Evolutionary conservation across 1,140 invertebrate species (phyloP).

Genomic region (Drosophila oshimai): DNA sequence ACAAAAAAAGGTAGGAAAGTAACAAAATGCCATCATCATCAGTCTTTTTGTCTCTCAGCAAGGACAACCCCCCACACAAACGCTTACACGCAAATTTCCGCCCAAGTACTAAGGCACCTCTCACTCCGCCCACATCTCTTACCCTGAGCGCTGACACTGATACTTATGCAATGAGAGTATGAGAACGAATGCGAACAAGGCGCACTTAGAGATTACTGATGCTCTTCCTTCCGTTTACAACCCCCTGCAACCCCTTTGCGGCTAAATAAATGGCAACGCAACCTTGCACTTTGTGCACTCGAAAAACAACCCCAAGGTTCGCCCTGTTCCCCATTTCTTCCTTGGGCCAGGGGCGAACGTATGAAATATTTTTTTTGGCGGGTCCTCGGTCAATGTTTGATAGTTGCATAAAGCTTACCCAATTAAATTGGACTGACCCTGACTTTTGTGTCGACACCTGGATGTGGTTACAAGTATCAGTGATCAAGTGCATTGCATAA

Average conservation of each 20-base stretch:
- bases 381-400: too few relatives aligned
- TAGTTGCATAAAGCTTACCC: too few relatives aligned
- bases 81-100: background rate
- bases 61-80: slow-evolving; percentile 38
- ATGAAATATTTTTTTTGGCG: background rate
- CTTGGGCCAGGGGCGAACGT: background rate
- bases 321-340: slow-evolving; percentile 1
- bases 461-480: too few relatives aligned
- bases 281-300: slow-evolving; percentile 70
- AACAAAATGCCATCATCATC: slow-evolving; percentile 75
- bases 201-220: slow-evolving; percentile 72
- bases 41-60: slow-evolving; percentile 46
- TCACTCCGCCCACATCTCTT: background rate
- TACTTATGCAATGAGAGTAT: slow-evolving; percentile 57
- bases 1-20: slow-evolving; percentile 46
- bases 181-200: slow-evolving; percentile 33
- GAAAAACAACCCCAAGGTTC: slow-evolving; percentile 62
- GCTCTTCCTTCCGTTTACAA: slow-evolving; percentile 55
- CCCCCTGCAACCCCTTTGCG: background rate
- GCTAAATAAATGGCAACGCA: slow-evolving; percentile 68
- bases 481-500: too few relatives aligned
- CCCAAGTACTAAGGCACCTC: background rate
- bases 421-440: too few relatives aligned
- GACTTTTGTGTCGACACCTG: too few relatives aligned
- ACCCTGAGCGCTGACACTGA: slow-evolving; percentile 44